Evolutionary conservation across 2,888 invertebrate genomes (phyloP).

Genomic region (Melipona beecheii): DNA sequence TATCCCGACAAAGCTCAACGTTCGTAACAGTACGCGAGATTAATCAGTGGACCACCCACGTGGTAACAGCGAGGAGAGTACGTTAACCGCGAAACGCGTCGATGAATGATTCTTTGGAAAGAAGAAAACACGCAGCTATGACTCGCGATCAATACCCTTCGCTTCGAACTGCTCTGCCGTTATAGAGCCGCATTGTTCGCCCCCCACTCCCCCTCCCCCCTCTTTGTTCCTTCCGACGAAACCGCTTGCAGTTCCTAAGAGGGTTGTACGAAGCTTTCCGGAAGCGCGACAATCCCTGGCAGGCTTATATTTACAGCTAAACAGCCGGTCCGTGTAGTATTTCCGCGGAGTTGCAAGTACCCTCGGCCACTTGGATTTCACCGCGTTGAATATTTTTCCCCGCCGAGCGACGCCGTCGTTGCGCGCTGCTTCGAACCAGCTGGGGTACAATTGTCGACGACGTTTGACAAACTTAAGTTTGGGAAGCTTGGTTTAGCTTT

Average conservation of each 20-base stretch:
- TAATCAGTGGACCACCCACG: neutral
- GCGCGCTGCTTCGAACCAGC: neutral
- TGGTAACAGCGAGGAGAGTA: neutral
- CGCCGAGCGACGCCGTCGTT: neutral
- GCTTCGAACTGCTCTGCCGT: constrained; percentile 24
- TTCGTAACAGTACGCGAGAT: neutral
- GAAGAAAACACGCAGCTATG: constrained; percentile 26
- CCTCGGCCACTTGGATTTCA: neutral
- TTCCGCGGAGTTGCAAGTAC: neutral
- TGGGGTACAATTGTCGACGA: neutral
- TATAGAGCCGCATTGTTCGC: constrained; percentile 12
- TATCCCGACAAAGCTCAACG: neutral
- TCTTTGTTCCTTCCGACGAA: constrained; percentile 38
- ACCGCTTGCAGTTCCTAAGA: constrained; percentile 32
- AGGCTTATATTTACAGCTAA: constrained; percentile 25
- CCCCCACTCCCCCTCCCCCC: neutral
- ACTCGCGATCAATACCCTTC: constrained; percentile 32
- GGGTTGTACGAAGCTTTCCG: constrained; percentile 9
- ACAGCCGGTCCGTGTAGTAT: neutral
- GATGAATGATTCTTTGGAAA: constrained; percentile 19
- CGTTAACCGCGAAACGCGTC: constrained; percentile 7
- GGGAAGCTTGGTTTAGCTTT: too few species aligned
- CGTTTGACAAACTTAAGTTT: too few species aligned
- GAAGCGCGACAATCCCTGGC: neutral
- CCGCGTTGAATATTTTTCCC: constrained; percentile 18